Evolutionary conservation across 2,113 vertebrate genomes (phyloP).

Genomic region (Martes martes): DNA sequence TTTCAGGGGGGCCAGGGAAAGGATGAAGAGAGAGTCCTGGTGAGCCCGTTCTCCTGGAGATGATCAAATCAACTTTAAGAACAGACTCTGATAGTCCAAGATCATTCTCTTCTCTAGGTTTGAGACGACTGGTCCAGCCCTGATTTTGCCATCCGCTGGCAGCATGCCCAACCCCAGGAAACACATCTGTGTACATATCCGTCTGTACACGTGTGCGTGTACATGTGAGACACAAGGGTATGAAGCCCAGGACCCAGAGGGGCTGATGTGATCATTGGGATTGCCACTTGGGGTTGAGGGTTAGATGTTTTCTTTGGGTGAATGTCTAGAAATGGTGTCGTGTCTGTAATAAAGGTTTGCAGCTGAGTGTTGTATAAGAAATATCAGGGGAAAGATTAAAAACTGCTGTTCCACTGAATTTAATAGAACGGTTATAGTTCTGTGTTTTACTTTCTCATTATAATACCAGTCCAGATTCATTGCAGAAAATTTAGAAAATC

Average conservation of each 20-base stretch:
- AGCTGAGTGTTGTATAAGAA: not conserved
- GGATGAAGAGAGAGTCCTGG: not conserved
- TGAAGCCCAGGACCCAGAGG: not conserved
- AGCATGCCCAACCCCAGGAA: not conserved
- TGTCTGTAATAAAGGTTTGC: not conserved
- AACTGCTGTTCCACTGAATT: not conserved
- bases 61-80: not conserved
- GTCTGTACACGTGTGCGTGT: not conserved
- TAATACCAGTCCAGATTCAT: not conserved
- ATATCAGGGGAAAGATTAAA: not conserved
- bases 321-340: constrained; percentile 1
- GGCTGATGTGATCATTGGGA: not conserved
- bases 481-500: not conserved
- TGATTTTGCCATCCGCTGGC: not conserved
- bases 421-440: not conserved
- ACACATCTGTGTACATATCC: not conserved
- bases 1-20: not conserved
- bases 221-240: not conserved
- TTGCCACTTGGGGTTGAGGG: not conserved
- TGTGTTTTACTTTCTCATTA: constrained; percentile 10
- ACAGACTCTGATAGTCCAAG: no score
- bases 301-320: constrained; percentile 11
- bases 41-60: not conserved
- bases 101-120: not conserved
- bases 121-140: not conserved